phyloP scores from a whole-genome alignment of 2,797 vertebrate species.

The Hypotaenidia okinawae region DNA sequence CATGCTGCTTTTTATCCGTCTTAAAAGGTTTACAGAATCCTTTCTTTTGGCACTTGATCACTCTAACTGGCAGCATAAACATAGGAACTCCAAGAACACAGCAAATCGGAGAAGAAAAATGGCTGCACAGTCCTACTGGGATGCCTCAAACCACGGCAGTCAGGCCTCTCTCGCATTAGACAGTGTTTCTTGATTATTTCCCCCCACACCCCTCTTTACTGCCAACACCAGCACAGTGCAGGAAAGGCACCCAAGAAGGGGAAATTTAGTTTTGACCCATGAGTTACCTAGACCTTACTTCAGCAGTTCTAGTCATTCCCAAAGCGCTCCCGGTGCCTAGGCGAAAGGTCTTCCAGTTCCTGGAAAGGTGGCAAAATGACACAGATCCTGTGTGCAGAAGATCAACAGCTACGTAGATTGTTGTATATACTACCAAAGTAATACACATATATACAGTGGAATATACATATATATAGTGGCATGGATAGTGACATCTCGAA shows the following conservation, averaged over 20 bases:
- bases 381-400: neutral
- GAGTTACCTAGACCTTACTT: neutral
- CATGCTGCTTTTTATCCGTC: constrained; percentile 5
- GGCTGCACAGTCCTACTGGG: neutral
- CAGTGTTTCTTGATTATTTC: neutral
- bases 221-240: neutral
- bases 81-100: neutral
- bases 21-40: constrained; percentile 44
- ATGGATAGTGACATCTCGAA: neutral
- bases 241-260: neutral
- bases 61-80: neutral
- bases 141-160: neutral
- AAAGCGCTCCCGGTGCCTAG: neutral
- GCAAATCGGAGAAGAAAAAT: constrained; percentile 17
- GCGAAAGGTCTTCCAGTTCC: neutral
- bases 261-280: neutral
- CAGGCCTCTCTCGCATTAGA: neutral
- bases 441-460: no score
- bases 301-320: neutral
- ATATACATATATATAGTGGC: no score
- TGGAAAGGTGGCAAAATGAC: neutral
- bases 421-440: neutral
- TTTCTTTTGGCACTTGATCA: constrained; percentile 11
- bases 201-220: neutral
- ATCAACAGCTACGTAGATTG: neutral